Base-by-base conservation (phyloP, 2,888 invertebrate genomes). In the Drosophila heteroneura region DNA sequence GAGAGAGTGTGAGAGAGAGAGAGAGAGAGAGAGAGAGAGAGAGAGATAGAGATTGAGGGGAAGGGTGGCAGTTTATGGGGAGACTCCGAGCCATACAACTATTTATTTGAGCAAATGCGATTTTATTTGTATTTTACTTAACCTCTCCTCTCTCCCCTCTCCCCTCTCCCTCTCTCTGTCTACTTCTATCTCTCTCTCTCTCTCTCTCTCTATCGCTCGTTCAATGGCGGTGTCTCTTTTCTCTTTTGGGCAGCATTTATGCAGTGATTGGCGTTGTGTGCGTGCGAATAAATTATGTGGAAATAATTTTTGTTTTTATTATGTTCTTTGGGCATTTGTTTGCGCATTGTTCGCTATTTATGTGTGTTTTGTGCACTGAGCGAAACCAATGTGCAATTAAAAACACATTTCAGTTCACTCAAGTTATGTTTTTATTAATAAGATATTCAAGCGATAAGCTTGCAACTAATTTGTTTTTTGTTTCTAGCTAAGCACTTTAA, bases 241-340 rank as follows among this genome's bases (percentile, higher is more conserved):
- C 52, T 56, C 12, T 14, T 2, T 22, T 33, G 19, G 14, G 30
- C 7, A 26, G 19, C 49, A 72, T 41, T 70, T 61, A 49, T 65
- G 71, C 81, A 65, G 64, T 79, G 78, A 76, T 79, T 81, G 67
- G 68, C 63, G 58, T 19, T 74, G 52, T 68, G 69, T 72, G 81
- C 72, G 84, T 74, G 76, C 76, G 71, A 86, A 86, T 85, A 85
- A 85, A 89, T 89, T 89, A 86, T 81, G 86, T 79, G 83, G 83
- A 85, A 83, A 85, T 80, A 75, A 82, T 85, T 76, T 75, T 32
- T 26, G 47, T 56, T 58, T 51, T 70, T 80, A 80, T 76, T 58
- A 66, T 81, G 62, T 67, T 67, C 65, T 56, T 33, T 64, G 60
- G 41, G n/a, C 65, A 65, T 59, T 69, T 72, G 54, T 64, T 69